These are phyloP conservation scores for Diadegma fenestrale DNA, from an alignment of 2,888 invertebrate genomes.

Conservation along the genomic window DNA sequence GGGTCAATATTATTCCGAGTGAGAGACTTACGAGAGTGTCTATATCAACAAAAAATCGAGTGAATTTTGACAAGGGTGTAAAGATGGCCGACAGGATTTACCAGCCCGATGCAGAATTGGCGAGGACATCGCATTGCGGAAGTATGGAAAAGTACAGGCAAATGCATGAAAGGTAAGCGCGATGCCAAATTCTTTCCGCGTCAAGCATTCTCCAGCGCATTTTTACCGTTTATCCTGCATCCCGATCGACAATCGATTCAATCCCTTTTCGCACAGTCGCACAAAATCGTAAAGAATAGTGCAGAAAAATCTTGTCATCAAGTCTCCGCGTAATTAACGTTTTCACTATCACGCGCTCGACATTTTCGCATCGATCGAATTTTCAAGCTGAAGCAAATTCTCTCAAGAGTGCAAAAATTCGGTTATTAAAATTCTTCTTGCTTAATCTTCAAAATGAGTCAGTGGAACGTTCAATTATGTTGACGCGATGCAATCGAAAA, in stretches of 20 bases:
- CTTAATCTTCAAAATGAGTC: neutral
- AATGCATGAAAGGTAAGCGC: slow-evolving; percentile 90
- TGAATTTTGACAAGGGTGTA: slow-evolving; percentile 41
- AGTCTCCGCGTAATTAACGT: neutral
- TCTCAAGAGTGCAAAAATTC: too few relatives aligned
- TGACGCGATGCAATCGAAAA: neutral
- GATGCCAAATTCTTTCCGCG: neutral
- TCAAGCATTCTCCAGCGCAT: neutral
- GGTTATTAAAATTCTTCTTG: neutral
- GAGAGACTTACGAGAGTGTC: slow-evolving; percentile 2
- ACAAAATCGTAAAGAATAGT: neutral
- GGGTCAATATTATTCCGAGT: slow-evolving; percentile 1
- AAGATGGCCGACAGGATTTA: slow-evolving; percentile 85
- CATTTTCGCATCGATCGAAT: neutral
- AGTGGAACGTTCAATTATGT: too few relatives aligned
- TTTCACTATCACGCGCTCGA: neutral
- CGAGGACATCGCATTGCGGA: slow-evolving; percentile 88
- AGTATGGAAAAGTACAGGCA: slow-evolving; percentile 92
- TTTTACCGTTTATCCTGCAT: neutral
- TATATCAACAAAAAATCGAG: slow-evolving; percentile 1
- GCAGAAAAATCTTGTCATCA: neutral
- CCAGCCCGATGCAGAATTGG: slow-evolving; percentile 87
- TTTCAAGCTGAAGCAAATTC: neutral
- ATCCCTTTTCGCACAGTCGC: neutral
- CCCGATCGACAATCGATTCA: neutral